phyloP scores from a whole-genome alignment of 2,888 invertebrate species.

The Caenorhabditis plicata region DNA sequence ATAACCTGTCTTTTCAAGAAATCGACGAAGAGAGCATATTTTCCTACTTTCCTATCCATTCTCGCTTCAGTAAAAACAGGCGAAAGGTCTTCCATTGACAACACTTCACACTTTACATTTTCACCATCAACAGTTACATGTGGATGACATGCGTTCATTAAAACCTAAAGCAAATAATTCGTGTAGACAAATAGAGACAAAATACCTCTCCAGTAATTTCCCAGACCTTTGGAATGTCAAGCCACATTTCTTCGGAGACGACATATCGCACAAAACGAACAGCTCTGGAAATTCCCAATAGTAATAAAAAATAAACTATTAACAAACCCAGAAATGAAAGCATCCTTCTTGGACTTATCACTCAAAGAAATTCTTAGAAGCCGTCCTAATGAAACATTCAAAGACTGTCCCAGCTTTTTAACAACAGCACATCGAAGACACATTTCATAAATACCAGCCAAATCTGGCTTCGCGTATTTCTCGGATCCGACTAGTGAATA shows the following conservation, averaged over 20 bases:
- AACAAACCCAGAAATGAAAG: conserved; percentile 21
- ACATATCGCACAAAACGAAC: conserved; percentile 16
- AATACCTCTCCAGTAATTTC: conserved; percentile 1
- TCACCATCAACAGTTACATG: conserved; percentile 2
- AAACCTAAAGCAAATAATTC: not conserved
- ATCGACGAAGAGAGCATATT: conserved; percentile 9
- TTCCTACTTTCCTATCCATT: not conserved
- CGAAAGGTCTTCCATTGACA: conserved; percentile 5
- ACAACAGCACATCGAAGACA: conserved; percentile 6
- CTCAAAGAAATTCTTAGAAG: conserved; percentile 12
- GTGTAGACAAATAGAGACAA: not conserved
- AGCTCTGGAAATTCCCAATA: conserved; percentile 7
- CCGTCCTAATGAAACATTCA: conserved; percentile 6
- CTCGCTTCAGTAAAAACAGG: conserved; percentile 8
- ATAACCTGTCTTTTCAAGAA: conserved; percentile 16
- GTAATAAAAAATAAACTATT: not conserved
- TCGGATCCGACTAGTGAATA: conserved; percentile 8
- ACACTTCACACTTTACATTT: conserved; percentile 1
- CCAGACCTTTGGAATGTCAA: conserved; percentile 29
- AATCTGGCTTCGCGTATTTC: conserved; percentile 22
- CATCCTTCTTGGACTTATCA: conserved; percentile 10
- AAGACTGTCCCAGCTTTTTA: conserved; percentile 2
- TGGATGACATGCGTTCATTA: conserved; percentile 11
- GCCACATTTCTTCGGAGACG: conserved; percentile 12
- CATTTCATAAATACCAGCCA: conserved; percentile 23